Evolutionary conservation across 2,888 invertebrate genomes (phyloP), one percentile per base, ranked within the genome.

Genomic region (Drosophila mettleri): DNA sequence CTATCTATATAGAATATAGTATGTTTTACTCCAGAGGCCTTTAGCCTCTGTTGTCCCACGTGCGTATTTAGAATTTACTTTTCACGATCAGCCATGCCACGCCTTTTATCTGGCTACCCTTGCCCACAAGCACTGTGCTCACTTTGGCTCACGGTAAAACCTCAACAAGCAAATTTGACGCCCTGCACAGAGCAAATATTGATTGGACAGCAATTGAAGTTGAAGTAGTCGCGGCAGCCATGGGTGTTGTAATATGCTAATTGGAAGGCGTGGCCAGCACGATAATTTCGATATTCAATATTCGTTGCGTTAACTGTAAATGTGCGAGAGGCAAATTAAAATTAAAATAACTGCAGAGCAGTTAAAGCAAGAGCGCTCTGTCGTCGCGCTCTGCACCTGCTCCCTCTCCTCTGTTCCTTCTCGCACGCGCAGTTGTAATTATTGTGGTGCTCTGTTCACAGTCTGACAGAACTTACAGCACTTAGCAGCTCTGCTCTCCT

Each of bases 241-340:
- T 22, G 18, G 16, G 65, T 57, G 57, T 16, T 45, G 36, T 41
- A 67, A 59, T 59, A 67, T 76, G 77, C 55, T 74, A 62, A 74
- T 72, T 76, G 77, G 29, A 16, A 20, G 29, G 33, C 18, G 9
- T 6, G n/a, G 34, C 45, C 20, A 27, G 24, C 10, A 46, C 38
- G 60, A 69, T 64, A 60, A 49, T 59, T 48, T 38, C 59, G 36
- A 69, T 84, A 78, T 78, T 69, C 65, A 68, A 61, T 63, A 65
- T 49, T 33, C 52, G 43, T 34, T 20, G 55, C 34, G 68, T 52
- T 75, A 78, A 76, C 57, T 76, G 61, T 39, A 55, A 64, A 55
- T 69, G 61, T 67, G 66, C 60, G 54, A 66, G 72, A 73, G 61
- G 62, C 66, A 85, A 81, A 87, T 85, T 71, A 79, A 73, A 71